Base-by-base conservation (phyloP, 2,888 invertebrate genomes). In the Pardosa pseudoannulata region DNA sequence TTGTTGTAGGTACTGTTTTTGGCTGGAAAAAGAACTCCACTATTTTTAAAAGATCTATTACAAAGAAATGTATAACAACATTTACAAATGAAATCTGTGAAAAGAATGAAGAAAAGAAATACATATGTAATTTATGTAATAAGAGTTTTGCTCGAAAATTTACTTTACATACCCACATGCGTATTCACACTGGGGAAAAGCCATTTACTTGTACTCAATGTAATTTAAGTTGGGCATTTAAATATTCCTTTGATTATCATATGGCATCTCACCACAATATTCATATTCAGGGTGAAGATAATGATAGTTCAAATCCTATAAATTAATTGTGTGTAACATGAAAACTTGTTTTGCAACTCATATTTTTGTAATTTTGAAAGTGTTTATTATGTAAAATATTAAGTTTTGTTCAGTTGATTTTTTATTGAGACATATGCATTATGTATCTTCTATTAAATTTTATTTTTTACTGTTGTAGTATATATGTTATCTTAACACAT, bases 151-250 rank as follows among this genome's bases (percentile, higher is more conserved):
- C 56, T 23, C 29, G 62, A 7, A 79, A 79, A 13, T 31, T 27
- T 31, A 65, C 41, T 72, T 73, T 79, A 16, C 65, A 65, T 13
- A 50, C 41, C 1, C 79, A 79, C 39, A 72, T 79, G 72, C 9
- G 72, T 5, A 41, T 79, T 28, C 79, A 79, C 32, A 79, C 79
- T 2, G 79, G 79, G 19, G 79, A 79, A 46, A 79, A 79, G 19
- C 79, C 79, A 7, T 79, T 64, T 27, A 31, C 28, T n/a, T 79
- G 79, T 27, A 23, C 6, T 7, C 3, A 27, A 29, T 79, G 79
- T n/a, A 39, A 64, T 7, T 79, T 39, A 11, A 39, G 36, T 31
- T 79, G 79, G 56, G 27, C 71, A 62, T 79, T 79, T 56, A 70
- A 36, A 31, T 71, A 79, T 64, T 79, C 79, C 11, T 71, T 79